Evolutionary conservation across 2,797 vertebrate species (phyloP), one percentile per base, ranked within the genome.

Genomic region (Sibirionetta formosa): DNA sequence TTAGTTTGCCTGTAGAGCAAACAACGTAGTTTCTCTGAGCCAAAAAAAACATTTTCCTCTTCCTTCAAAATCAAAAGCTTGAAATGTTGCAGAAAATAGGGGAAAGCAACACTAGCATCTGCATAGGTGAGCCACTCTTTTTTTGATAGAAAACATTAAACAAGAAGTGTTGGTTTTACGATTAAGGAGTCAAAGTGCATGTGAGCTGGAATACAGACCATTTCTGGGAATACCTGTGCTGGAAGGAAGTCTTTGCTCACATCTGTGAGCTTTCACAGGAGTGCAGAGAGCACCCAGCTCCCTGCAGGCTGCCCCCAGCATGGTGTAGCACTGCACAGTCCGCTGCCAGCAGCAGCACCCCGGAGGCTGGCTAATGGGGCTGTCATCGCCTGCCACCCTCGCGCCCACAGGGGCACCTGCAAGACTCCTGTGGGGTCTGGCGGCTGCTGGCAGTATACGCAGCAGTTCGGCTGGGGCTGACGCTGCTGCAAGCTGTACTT

Each of bases 121-220:
- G 61, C 29, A 4, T 36, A 50, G 26, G 31, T 20, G 3, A 91
- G 5, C 4, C 26, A n/a, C 36, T 10, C 0, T 38, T 83, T 66
- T 66, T 94, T 65, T 35, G 14, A 78, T 36, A 78, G 29, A 61
- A 92, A 92, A 88, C 69, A 88, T 58, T 17, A 86, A 65, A 42
- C 18, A 84, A 33, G 50, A 84, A 33, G 50, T 11, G 3, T 36
- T 90, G 6, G 1, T 1, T 82, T 93, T 54, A 85, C 33, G 57
- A 77, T 81, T 82, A 79, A 88, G 38, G 27, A 83, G 42, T 40
- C 23, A 17, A 76, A 65, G 9, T 24, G 20, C 35, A 4, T 6
- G 1, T 83, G 14, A 40, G 9, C 17, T 88, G 63, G 18, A 14
- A 79, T n/a, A 53, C 9, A 48, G 48, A 46, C 61, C 0, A 68